Base-by-base conservation (phyloP, 1,140 invertebrate species). In the Macrobrachium rosenbergii region DNA sequence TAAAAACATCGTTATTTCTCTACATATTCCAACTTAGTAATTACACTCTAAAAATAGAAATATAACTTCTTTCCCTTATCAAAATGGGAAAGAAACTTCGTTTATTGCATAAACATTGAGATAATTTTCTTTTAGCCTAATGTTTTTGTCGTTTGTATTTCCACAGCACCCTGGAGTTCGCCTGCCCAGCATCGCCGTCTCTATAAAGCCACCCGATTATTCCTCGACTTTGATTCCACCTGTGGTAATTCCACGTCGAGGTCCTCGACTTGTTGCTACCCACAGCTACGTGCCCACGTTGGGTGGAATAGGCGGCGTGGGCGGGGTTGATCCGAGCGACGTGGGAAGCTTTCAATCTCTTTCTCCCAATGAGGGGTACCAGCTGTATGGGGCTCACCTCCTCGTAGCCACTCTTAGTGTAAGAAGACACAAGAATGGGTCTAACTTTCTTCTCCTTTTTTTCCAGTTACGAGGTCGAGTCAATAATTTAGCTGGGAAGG, bases 121-220 rank as follows among this genome's bases (percentile, higher is more conserved):
- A 37, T n/a, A n/a, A 76, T n/a, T 2, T 11, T 43, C 21, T 76
- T 43, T 2, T 43, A 11, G 14, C 2, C 23, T 10, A 43, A 12
- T 23, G 17, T 6, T 28, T 14, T n/a, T 43, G 11, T 5, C 17
- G 37, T 28, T 76, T 6, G 17, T 78, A n/a, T 21, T 58, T 58
- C 60, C 8, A 28, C 43, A 58, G 21, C 23, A 21, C 23, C 58
- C n/a, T 28, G 23, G 43, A 37, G 2, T 64, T 16, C 17, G 10
- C 45, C 10, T 58, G 37, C 17, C 75, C 10, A 21, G 8, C 16
- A 21, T 67, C 2, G 64, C 60, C 2, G 45, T 84, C 19, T 84
- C 63, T 37, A 23, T 76, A 45, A 76, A 77, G 62, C 28, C 59
- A 5, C 83, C 75, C 14, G 43, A 84, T 75, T 84, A 84, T 43